Evolutionary conservation across 2,888 invertebrate genomes (phyloP), one percentile per base, ranked within the genome.

Genomic region (Latrodectus hesperus): DNA sequence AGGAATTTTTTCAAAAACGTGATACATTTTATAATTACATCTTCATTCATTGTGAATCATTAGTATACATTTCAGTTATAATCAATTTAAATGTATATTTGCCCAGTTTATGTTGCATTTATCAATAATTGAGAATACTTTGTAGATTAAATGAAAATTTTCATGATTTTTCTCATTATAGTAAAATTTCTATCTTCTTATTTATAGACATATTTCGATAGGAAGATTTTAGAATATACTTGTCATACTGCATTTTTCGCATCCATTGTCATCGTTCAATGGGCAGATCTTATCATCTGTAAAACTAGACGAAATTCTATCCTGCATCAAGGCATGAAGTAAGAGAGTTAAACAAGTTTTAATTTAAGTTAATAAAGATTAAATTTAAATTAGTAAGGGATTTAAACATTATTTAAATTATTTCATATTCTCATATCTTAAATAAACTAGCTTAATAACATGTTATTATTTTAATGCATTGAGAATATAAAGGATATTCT

Each of bases 211-310:
- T 89, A 89, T 49, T 74, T 84, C n/a, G 86, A 89, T 51, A 84
- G 89, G 52, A 89, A 89, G 76, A 88, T 86, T 81, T 72, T 98
- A 91, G 98, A 99, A 93, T 99, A 96, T 93, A 99, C 99, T 89
- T 98, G 98, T 94, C 98, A 99, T 94, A 99, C 99, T 90, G 98
- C 98, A 90, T 99, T 99, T 96, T 99, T 99, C 94, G 97, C 97
- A 53, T 97, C 98, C 90, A 98, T 99, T 94, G 98, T 99, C 84
- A 96, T 98, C 91, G 98, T 98, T 91, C 98, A 99, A 92, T 99
- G 98, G 98, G 97, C 98, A 90, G 98, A 99, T 94, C 94, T 99
- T 94, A 97, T 98, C 93, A 96, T 99, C 92, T 98, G 98, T 94
- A 99, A 99, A 94, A 99, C 98, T 91, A 95, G 98, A 91, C 96